A percentile compares a stretch with the other conserved stretches of the same genome.
Conservation (phyloP, 1,140 invertebrate species). For the Stratiolaelaps scimitus region DNA sequence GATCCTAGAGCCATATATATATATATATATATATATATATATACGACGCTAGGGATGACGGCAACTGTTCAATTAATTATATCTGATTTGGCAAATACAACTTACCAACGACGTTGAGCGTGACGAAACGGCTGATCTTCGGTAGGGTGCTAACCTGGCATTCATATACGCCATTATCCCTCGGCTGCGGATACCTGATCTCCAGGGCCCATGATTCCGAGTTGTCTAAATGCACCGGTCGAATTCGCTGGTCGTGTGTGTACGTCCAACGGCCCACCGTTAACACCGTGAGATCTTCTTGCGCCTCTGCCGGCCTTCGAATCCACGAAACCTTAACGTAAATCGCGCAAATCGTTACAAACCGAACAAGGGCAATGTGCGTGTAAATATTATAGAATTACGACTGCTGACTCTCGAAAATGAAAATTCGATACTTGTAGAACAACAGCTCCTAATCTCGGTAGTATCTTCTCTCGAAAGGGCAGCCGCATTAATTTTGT, state of each 20-base stretch:
- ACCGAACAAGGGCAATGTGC: too few relatives aligned
- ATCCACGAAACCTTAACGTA: conserved; percentile 15
- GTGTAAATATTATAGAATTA: too few relatives aligned
- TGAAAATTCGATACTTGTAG: too few relatives aligned
- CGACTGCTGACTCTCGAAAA: too few relatives aligned
- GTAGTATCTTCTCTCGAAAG: too few relatives aligned
- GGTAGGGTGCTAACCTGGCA: conserved; percentile 80
- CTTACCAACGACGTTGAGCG: conserved; percentile 70
- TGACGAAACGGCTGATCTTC: conserved; percentile 66
- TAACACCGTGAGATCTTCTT: conserved; percentile 64
- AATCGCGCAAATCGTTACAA: too few relatives aligned
- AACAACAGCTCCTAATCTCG: too few relatives aligned
- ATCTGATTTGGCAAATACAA: too few relatives aligned
- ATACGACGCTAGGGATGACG: not conserved
- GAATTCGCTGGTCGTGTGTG: conserved; percentile 78
- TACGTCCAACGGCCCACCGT: conserved; percentile 80
- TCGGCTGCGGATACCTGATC: conserved; percentile 77
- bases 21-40: conserved; percentile 13
- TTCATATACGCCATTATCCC: conserved; percentile 75
- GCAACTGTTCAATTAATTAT: too few relatives aligned
- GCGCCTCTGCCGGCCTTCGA: not conserved
- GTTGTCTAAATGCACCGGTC: conserved; percentile 63
- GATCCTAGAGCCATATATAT: too few relatives aligned
- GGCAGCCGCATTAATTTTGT: too few relatives aligned
- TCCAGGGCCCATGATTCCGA: conserved; percentile 79